Percentiles rank a stretch among this genome's conserved stretches.
Evolutionary conservation across 2,888 invertebrate species (phyloP).

Genomic region (Automeris io): DNA sequence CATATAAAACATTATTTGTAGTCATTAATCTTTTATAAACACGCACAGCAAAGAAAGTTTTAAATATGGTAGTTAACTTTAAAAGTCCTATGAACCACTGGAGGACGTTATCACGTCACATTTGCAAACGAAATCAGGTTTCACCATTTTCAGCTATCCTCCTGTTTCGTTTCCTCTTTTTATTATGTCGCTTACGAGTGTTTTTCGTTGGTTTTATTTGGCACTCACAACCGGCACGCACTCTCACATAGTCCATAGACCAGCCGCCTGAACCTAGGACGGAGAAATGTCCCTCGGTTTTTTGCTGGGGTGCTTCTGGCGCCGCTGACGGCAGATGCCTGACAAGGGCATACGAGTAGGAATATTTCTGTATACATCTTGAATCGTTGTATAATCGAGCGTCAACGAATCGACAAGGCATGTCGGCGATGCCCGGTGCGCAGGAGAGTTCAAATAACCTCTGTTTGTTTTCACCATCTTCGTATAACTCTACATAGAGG

Average conservation of each 20-base stretch:
- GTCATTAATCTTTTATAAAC: background rate
- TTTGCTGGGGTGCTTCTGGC: conserved; percentile 54
- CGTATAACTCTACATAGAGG: conserved; percentile 84
- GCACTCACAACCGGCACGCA: conserved; percentile 91
- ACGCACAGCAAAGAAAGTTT: background rate
- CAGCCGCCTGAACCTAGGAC: conserved; percentile 79
- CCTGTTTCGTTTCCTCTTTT: conserved; percentile 52
- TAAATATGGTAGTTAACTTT: background rate
- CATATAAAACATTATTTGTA: background rate
- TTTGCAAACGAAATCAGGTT: conserved; percentile 44
- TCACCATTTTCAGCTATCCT: conserved; percentile 50
- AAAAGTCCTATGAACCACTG: conserved; percentile 46
- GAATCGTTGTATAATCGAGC: conserved; percentile 82
- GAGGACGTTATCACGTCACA: conserved; percentile 34
- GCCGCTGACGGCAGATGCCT: conserved; percentile 70
- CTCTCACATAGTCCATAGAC: conserved; percentile 88
- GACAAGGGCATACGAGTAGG: conserved; percentile 90
- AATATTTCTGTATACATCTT: conserved; percentile 89
- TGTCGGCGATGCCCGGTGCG: conserved; percentile 80
- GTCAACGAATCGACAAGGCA: conserved; percentile 86
- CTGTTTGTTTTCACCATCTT: conserved; percentile 82
- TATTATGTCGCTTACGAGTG: conserved; percentile 44
- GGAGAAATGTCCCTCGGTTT: conserved; percentile 57
- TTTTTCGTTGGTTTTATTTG: conserved; percentile 80
- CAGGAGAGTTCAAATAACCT: conserved; percentile 89